Conservation (phyloP, 35 echinoderm and acorn worm genomes). For the Holothuria glaberrima region DNA sequence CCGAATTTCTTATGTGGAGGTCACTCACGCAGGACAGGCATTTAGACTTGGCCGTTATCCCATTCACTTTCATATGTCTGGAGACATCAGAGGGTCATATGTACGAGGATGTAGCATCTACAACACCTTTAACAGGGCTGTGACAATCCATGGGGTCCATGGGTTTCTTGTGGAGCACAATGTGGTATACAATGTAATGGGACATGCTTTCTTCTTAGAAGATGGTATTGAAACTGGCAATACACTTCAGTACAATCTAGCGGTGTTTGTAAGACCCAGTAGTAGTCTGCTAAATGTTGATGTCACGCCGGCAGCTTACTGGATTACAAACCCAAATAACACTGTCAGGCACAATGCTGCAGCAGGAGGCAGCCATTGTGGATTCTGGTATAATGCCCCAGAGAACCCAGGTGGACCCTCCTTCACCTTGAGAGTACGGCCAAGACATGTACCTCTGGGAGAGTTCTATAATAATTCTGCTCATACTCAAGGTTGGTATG, state of each 20-base stretch:
- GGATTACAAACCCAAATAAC: conserved; percentile 97
- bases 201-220: conserved; percentile 96
- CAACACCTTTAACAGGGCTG: conserved; percentile 89
- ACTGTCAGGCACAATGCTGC: conserved; percentile 99
- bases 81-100: conserved; percentile 82
- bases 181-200: conserved; percentile 89
- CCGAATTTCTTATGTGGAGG: conserved; percentile 84
- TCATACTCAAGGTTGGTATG: conserved; percentile 48
- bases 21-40: too few relatives aligned
- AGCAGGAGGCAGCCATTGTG: conserved; percentile 94
- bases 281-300: conserved; percentile 90
- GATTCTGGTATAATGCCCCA: conserved; percentile 64
- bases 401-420: conserved; percentile 29
- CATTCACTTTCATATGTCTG: conserved; percentile 95
- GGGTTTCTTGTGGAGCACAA: conserved; percentile 93
- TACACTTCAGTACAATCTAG: conserved; percentile 92
- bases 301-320: conserved; percentile 86
- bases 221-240: conserved; percentile 90
- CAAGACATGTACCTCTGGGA: conserved; percentile 16
- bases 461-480: conserved; percentile 41
- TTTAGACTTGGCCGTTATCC: conserved; percentile 90
- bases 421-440: conserved; percentile 9
- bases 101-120: conserved; percentile 90
- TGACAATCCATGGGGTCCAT: conserved; percentile 91
- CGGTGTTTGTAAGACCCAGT: conserved; percentile 81